Evolutionary conservation across 2,888 invertebrate genomes (phyloP), one percentile per base, ranked within the genome.

Genomic region (Neoitamus cyanurus): DNA sequence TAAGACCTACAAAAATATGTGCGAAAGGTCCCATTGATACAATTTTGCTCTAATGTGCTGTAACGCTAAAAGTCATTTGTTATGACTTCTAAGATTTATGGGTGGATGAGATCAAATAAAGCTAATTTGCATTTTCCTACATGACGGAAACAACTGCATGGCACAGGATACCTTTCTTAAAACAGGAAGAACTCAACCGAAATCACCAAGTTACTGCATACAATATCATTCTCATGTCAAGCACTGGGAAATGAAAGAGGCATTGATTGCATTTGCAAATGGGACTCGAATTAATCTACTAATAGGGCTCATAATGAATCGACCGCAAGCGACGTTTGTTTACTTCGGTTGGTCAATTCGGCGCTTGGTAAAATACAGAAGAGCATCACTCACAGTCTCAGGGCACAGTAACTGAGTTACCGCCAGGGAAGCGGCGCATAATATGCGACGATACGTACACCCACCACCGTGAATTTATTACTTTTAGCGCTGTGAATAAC

Each of bases 241-340:
- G 75, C 42, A 3, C 70, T 2, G 28, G 42, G 75, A 75, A 75
- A 75, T 37, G 75, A 75, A 75, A 75, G 75, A 25, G 75, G 75
- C 75, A 46, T 25, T 75, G 84, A 77, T 68, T 77, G 75, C 68
- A 75, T 77, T 84, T 75, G 68, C 58, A 75, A 84, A 84, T 84
- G 72, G 28, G 68, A 48, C 36, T 11, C 36, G 77, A 15, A 84
- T 77, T 84, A 84, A 84, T 75, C 68, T 58, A 84, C 84, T 84
- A 84, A 84, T 84, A 84, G 84, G 36, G 42, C 69, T 84, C 84
- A 84, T 84, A 84, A 84, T 84, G 84, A 77, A 77, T 84, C 84
- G 68, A 84, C 84, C 84, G 68, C 84, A 77, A 77, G 68, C 84
- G 37, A 77, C 68, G 58, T 84, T 75, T 83, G 82, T 82, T 69